phyloP scores from a whole-genome alignment of 2,797 vertebrate genomes.

The Sebastes taczanowskii region DNA sequence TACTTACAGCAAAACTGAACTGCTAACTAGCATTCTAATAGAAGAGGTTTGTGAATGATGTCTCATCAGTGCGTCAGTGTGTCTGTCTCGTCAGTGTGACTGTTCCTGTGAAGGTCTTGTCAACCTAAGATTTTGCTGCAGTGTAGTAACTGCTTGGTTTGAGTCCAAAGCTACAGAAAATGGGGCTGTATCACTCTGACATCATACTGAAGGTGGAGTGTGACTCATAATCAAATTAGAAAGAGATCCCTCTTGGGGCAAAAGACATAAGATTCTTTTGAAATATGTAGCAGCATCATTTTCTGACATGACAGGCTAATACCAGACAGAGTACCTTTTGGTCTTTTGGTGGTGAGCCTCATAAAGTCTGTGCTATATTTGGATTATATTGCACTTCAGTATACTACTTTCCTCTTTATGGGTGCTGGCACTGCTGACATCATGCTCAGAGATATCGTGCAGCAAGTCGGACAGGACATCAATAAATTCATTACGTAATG shows the following conservation, averaged over 20 bases:
- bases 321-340: neutral
- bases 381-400: slow-evolving; percentile 23
- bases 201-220: neutral
- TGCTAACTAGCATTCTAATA: neutral
- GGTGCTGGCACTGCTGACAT: slow-evolving; percentile 51
- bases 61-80: neutral
- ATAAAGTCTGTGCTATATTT: slow-evolving; percentile 43
- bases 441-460: slow-evolving; percentile 33
- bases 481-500: slow-evolving; percentile 75
- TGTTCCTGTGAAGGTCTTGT: neutral
- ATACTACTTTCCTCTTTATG: slow-evolving; percentile 4
- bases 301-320: slow-evolving; percentile 22
- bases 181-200: neutral
- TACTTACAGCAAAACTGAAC: neutral
- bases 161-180: neutral
- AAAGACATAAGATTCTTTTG: neutral
- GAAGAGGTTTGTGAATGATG: neutral
- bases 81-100: neutral
- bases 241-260: neutral
- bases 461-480: slow-evolving; percentile 52
- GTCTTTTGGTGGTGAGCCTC: neutral
- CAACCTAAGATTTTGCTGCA: neutral
- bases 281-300: neutral
- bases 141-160: neutral
- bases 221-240: slow-evolving; percentile 9